Percentiles rank a stretch among this genome's conserved stretches.
Evolutionary conservation across 2,888 invertebrate species (phyloP).

Genomic region (Pollenia labialis): DNA sequence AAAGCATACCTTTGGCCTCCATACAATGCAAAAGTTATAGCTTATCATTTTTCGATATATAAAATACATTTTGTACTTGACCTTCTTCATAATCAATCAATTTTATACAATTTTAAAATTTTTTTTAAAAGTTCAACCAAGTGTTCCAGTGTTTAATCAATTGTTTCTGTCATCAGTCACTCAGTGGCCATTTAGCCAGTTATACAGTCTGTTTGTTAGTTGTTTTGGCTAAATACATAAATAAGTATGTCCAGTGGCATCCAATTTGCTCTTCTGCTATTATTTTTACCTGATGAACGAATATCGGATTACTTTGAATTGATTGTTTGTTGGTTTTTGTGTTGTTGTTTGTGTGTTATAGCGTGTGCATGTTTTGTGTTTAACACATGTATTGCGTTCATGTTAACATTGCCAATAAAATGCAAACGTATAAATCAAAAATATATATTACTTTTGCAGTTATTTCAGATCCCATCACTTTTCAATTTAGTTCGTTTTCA

Average conservation of each 20-base stretch:
- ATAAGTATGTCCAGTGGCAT: slow-evolving; percentile 7
- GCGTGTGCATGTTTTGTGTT: background rate
- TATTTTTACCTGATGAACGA: slow-evolving; percentile 52
- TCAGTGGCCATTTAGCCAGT: background rate
- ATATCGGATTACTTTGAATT: slow-evolving; percentile 18
- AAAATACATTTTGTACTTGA: too few relatives aligned
- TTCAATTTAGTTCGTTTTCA: too few relatives aligned
- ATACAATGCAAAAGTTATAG: too few relatives aligned
- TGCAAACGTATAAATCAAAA: too few relatives aligned
- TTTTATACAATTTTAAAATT: background rate
- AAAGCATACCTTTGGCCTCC: too few relatives aligned
- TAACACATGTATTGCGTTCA: too few relatives aligned
- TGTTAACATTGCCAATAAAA: too few relatives aligned
- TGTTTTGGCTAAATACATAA: slow-evolving; percentile 8
- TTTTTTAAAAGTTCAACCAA: background rate
- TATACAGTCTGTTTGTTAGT: slow-evolving; percentile 4
- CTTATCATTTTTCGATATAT: too few relatives aligned
- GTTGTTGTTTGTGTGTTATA: background rate
- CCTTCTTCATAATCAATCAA: too few relatives aligned
- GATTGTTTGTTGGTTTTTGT: background rate
- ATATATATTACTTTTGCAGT: slow-evolving; percentile 2
- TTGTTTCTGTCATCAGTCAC: slow-evolving; percentile 18
- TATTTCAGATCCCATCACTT: background rate
- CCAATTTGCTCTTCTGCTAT: background rate
- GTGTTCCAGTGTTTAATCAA: slow-evolving; percentile 32